Conservation (phyloP, 1,140 invertebrate species). For the Propsilocerus akamusi region DNA sequence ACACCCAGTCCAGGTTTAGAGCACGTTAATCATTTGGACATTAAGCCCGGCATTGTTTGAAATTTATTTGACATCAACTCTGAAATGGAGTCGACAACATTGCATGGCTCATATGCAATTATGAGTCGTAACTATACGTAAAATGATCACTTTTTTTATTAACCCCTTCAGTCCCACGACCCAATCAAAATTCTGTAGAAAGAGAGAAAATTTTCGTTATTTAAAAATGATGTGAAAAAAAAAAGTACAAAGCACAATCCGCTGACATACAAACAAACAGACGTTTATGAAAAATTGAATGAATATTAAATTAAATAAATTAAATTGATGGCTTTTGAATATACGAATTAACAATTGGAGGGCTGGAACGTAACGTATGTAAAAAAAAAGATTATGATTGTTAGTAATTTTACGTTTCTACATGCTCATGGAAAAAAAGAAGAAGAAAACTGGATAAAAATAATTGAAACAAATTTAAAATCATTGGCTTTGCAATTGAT, state of each 20-base stretch:
- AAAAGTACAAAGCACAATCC: background rate
- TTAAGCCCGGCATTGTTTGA: constrained; percentile 24
- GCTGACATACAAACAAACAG: background rate
- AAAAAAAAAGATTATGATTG: background rate
- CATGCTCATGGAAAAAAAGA: background rate
- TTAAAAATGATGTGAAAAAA: background rate
- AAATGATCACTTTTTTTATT: background rate
- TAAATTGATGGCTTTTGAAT: background rate
- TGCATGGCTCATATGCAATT: background rate
- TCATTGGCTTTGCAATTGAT: constrained; percentile 3
- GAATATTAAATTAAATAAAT: background rate
- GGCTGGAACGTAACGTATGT: background rate
- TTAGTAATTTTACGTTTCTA: constrained; percentile 3
- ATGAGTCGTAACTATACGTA: background rate
- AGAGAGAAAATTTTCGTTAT: background rate
- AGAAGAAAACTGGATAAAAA: background rate
- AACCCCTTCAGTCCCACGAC: background rate
- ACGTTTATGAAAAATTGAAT: background rate
- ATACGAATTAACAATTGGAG: background rate
- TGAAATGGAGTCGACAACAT: constrained; percentile 1
- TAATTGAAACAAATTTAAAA: constrained; percentile 1
- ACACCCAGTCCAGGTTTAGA: constrained; percentile 17
- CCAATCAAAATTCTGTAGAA: too few species aligned
- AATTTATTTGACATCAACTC: constrained; percentile 15
- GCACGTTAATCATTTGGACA: constrained; percentile 19